Conservation (phyloP, 2,113 vertebrate genomes). For the Colistium nudipinnis region DNA sequence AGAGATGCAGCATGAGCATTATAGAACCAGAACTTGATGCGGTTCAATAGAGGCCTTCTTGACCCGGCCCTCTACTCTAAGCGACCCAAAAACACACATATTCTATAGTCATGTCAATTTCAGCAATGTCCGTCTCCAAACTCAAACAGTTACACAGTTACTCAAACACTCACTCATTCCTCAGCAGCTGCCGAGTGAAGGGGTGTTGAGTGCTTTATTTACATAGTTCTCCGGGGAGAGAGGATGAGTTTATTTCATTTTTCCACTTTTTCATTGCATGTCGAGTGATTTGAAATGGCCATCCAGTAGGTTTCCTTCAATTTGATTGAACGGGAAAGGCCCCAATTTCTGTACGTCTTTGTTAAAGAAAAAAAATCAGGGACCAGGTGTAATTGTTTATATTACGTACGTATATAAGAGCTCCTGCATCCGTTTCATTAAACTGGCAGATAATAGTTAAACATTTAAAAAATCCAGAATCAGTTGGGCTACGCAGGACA, state of each 20-base stretch:
- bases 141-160: conserved; percentile 46
- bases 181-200: conserved; percentile 29
- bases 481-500: too few relatives aligned
- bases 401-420: neutral
- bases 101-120: conserved; percentile 14
- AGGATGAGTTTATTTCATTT: conserved; percentile 5
- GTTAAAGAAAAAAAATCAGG: neutral
- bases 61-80: neutral
- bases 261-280: conserved; percentile 28
- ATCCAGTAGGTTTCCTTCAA: too few relatives aligned
- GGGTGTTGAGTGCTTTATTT: conserved; percentile 34
- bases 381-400: neutral
- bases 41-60: neutral
- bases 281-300: too few relatives aligned
- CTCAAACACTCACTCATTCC: conserved; percentile 34
- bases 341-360: too few relatives aligned
- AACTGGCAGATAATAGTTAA: too few relatives aligned
- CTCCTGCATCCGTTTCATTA: too few relatives aligned
- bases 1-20: neutral
- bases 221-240: conserved; percentile 19
- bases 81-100: conserved; percentile 2
- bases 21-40: neutral
- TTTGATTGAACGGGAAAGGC: too few relatives aligned
- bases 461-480: neutral
- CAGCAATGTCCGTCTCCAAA: conserved; percentile 20